Evolutionary conservation across 2,113 vertebrate species (phyloP).

Genomic region (Lynx canadensis): DNA sequence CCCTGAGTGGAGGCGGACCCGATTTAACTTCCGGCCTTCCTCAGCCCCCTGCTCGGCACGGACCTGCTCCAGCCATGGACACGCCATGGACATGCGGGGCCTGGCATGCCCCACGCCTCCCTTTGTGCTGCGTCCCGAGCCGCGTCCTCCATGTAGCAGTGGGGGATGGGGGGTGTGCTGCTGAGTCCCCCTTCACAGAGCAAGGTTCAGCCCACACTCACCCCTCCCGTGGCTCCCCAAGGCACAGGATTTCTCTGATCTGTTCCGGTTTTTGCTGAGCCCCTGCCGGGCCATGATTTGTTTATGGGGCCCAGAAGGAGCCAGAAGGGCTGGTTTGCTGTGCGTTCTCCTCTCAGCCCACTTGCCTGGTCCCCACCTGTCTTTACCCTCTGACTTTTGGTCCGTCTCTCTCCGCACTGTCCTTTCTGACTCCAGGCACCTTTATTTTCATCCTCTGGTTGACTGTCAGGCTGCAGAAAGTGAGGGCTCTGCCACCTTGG

Average conservation of each 20-base stretch:
- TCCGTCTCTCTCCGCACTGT: not conserved
- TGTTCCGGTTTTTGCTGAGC: not conserved
- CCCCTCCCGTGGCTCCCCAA: accelerated
- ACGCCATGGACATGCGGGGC: accelerated
- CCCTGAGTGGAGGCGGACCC: not conserved
- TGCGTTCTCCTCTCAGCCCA: not conserved
- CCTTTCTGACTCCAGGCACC: accelerated
- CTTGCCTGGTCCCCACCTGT: not conserved
- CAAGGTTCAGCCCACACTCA: not conserved
- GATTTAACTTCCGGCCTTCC: not conserved
- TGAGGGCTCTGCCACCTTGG: not conserved
- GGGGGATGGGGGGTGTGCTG: accelerated
- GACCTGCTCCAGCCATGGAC: not conserved
- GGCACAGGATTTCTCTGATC: not conserved
- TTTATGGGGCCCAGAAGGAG: not conserved
- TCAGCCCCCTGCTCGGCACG: not conserved
- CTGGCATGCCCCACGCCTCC: too few species aligned
- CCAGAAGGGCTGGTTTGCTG: not conserved
- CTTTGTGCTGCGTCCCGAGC: not conserved
- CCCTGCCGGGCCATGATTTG: not conserved
- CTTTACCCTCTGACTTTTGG: not conserved
- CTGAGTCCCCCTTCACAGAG: not conserved
- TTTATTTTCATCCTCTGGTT: not conserved
- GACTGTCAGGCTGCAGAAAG: not conserved
- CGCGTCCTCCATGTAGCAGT: accelerated